A percentile compares a stretch with the other conserved stretches of the same genome.
Evolutionary conservation across 1,140 invertebrate genomes (phyloP).

Genomic region (Myzus persicae): DNA sequence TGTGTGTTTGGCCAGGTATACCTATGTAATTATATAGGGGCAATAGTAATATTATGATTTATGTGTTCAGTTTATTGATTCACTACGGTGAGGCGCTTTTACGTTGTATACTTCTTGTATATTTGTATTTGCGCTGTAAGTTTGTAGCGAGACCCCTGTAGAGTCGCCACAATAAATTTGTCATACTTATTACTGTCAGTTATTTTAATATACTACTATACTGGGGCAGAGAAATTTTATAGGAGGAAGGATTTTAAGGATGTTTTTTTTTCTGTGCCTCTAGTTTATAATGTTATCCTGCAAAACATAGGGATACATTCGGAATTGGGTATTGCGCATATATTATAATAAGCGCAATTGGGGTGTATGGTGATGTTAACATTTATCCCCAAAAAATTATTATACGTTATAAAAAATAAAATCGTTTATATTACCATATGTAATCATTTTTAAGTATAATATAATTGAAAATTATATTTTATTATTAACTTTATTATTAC

Average conservation of each 20-base stretch:
- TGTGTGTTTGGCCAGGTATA: neutral
- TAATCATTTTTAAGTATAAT: too few species aligned
- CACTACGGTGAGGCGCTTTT: neutral
- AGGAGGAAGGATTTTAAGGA: neutral
- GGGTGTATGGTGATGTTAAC: too few species aligned
- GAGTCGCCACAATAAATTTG: neutral
- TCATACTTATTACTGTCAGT: neutral
- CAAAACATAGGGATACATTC: neutral
- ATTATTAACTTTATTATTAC: too few species aligned
- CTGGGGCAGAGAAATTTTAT: neutral
- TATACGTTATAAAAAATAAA: too few species aligned
- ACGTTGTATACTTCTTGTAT: neutral
- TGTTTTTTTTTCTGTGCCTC: neutral
- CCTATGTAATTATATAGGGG: neutral
- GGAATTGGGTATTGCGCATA: neutral
- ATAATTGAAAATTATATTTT: too few species aligned
- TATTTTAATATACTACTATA: neutral
- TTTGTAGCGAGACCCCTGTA: neutral
- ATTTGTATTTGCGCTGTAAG: neutral
- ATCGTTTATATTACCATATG: too few species aligned
- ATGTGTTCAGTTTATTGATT: constrained; percentile 16
- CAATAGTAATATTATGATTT: neutral
- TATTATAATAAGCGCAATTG: too few species aligned
- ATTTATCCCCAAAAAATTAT: too few species aligned
- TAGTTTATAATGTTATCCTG: neutral